Evolutionary conservation across 2,888 invertebrate species (phyloP).

Genomic region (Eilema depressum): DNA sequence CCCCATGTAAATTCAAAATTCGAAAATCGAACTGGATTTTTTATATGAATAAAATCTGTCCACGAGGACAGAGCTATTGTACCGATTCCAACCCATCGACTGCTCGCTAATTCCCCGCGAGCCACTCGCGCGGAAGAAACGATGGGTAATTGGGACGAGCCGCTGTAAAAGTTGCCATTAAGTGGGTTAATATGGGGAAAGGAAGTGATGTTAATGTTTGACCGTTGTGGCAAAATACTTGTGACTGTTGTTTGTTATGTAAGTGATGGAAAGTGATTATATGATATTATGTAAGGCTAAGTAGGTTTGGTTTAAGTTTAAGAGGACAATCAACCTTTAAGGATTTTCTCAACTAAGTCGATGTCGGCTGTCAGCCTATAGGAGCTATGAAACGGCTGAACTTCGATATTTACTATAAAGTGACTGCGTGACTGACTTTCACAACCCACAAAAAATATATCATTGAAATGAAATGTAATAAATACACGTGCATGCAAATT

Average conservation of each 20-base stretch:
- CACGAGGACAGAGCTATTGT: conserved; percentile 26
- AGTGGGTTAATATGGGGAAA: conserved; percentile 28
- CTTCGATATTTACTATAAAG: too few relatives aligned
- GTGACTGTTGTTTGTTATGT: not conserved
- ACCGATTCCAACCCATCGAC: conserved; percentile 31
- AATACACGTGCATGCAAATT: not conserved
- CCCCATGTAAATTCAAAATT: too few relatives aligned
- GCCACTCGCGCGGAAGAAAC: conserved; percentile 46
- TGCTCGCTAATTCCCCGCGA: conserved; percentile 38
- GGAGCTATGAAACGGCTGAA: too few relatives aligned
- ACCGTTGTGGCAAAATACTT: conserved; percentile 8
- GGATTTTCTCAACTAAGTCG: too few relatives aligned
- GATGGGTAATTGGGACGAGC: conserved; percentile 50
- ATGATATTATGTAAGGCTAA: not conserved
- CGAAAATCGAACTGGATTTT: not conserved
- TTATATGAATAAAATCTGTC: conserved; percentile 4
- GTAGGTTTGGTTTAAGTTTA: not conserved
- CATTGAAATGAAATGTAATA: not conserved
- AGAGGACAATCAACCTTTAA: not conserved
- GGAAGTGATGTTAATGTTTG: conserved; percentile 15
- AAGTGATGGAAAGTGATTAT: not conserved
- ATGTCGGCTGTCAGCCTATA: too few relatives aligned
- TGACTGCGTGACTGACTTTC: not conserved
- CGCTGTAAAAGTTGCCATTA: conserved; percentile 40
- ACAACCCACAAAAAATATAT: not conserved